Evolutionary conservation across 2,888 invertebrate genomes (phyloP).

Genomic region (Polyommatus iphigenia): DNA sequence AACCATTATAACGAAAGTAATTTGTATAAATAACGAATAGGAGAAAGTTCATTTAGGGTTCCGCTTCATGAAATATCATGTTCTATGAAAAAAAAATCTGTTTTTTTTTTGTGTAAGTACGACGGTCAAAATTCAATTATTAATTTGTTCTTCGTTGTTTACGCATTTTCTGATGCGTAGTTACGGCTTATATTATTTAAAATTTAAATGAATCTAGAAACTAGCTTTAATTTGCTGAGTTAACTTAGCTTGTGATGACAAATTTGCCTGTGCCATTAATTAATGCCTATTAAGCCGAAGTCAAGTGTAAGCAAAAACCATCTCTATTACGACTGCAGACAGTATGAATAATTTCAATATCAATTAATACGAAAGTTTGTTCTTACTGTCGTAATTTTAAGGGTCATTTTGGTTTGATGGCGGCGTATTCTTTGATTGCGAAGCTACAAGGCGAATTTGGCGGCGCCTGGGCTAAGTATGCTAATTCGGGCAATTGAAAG

Average conservation of each 20-base stretch:
- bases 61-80: slow-evolving; percentile 9
- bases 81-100: background rate
- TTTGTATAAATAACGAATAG: slow-evolving; percentile 15
- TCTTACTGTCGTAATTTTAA: background rate
- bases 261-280: slow-evolving; percentile 66
- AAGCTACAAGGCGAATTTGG: slow-evolving; percentile 62
- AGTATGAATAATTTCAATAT: background rate
- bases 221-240: background rate
- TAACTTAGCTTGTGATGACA: slow-evolving; percentile 48
- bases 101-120: background rate
- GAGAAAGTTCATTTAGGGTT: slow-evolving; percentile 11
- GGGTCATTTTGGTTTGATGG: background rate
- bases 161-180: background rate
- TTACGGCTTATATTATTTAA: background rate
- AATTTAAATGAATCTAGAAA: background rate
- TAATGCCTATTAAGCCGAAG: slow-evolving; percentile 64
- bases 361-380: background rate
- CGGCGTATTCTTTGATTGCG: slow-evolving; percentile 59
- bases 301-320: slow-evolving; percentile 49
- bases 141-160: background rate
- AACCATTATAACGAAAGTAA: slow-evolving; percentile 16
- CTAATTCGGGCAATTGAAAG: slow-evolving; percentile 70
- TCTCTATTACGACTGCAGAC: slow-evolving; percentile 35
- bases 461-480: slow-evolving; percentile 66
- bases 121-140: background rate